Percentiles rank a stretch among this genome's conserved stretches.
phyloP scores from a whole-genome alignment of 2,797 vertebrate genomes.

The Pogoniulus pusillus region DNA sequence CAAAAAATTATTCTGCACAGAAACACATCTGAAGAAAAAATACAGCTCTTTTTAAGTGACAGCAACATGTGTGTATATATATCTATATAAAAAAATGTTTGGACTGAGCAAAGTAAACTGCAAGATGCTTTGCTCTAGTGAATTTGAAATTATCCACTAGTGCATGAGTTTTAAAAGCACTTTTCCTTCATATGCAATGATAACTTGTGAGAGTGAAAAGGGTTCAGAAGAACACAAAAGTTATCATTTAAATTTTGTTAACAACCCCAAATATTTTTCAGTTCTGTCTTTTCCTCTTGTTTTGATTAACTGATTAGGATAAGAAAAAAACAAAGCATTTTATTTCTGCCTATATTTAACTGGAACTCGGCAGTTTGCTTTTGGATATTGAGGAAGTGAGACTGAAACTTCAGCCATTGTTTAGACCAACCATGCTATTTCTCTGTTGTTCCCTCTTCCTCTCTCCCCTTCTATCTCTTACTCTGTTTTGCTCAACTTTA shows the following conservation, averaged over 20 bases:
- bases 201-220: not conserved
- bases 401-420: not conserved
- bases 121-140: not conserved
- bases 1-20: too few relatives aligned
- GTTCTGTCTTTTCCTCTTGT: not conserved
- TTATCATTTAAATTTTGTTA: not conserved
- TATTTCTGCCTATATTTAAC: not conserved
- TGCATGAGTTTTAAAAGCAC: not conserved
- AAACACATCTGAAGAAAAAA: not conserved
- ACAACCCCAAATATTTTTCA: not conserved
- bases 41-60: not conserved
- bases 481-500: too few relatives aligned
- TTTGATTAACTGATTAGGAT: not conserved
- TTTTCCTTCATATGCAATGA: not conserved
- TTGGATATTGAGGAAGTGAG: not conserved
- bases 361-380: not conserved
- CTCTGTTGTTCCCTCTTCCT: too few relatives aligned
- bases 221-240: not conserved
- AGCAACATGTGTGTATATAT: not conserved
- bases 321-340: not conserved
- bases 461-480: too few relatives aligned
- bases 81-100: not conserved
- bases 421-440: not conserved
- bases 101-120: not conserved
- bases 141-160: not conserved